A percentile compares a stretch with the other conserved stretches of the same genome.
These are phyloP conservation scores for Lasiurus borealis DNA, from an alignment of 2,113 vertebrate species.

Conservation along the genomic window DNA sequence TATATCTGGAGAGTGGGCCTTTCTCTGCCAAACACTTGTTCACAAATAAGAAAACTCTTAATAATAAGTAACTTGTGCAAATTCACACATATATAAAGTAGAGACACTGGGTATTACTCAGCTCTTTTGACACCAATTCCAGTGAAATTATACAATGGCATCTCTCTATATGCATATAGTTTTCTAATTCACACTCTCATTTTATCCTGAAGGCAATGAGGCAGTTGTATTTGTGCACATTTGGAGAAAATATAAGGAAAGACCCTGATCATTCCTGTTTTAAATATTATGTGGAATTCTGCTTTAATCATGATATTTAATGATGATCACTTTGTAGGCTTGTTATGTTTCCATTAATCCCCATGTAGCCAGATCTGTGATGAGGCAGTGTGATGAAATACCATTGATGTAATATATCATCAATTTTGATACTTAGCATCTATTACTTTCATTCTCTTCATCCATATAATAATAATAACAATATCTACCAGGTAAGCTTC, in stretches of 20 bases:
- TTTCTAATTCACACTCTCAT: neutral
- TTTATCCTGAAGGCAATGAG: neutral
- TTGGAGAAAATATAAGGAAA: neutral
- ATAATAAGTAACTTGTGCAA: neutral
- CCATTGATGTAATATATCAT: neutral
- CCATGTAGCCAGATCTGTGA: neutral
- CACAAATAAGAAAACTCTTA: neutral
- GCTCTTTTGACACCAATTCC: neutral
- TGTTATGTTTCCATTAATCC: neutral
- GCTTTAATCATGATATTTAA: neutral
- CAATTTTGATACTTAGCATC: neutral
- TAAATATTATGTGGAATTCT: neutral
- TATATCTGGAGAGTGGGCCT: neutral
- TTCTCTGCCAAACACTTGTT: neutral
- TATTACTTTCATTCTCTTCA: slow-evolving; percentile 23
- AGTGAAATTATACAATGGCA: too few species aligned
- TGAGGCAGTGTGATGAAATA: neutral
- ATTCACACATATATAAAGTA: neutral
- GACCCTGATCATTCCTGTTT: neutral
- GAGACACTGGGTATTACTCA: neutral
- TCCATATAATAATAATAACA: neutral
- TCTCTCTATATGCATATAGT: neutral
- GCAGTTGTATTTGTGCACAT: neutral
- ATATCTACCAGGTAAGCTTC: neutral
- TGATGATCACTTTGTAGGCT: neutral